Conservation (phyloP, 1,140 invertebrate genomes). For the Drosophila tsacasi region DNA sequence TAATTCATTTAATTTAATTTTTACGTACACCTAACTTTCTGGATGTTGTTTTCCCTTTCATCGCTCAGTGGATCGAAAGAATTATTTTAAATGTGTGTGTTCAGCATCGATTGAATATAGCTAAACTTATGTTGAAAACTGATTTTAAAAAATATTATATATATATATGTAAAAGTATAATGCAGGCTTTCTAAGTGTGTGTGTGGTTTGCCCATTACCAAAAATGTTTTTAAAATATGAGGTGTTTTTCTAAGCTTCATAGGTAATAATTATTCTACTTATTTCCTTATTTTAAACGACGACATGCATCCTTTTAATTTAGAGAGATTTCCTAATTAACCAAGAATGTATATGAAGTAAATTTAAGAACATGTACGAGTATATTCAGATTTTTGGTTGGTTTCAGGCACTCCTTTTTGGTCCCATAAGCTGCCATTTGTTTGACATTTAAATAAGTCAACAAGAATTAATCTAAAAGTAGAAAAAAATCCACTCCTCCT, state of each 20-base stretch:
- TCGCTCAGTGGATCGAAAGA: background rate
- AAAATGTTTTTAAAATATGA: background rate
- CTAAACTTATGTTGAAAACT: background rate
- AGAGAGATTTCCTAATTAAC: background rate
- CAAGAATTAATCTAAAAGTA: slow-evolving; percentile 61
- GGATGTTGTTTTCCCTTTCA: slow-evolving; percentile 42
- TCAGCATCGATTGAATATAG: no score
- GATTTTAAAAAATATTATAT: no score
- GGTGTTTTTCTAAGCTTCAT: no score
- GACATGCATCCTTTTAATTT: no score
- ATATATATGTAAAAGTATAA: no score
- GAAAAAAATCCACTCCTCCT: slow-evolving; percentile 5
- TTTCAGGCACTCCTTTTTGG: background rate
- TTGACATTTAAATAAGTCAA: slow-evolving; percentile 64
- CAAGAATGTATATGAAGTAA: background rate
- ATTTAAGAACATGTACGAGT: background rate
- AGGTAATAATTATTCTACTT: no score
- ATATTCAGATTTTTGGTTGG: background rate
- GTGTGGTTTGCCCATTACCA: background rate
- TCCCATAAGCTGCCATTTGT: slow-evolving; percentile 48
- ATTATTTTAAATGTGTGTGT: slow-evolving; percentile 15
- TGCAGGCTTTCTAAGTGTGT: slow-evolving; percentile 8
- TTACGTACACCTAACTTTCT: slow-evolving; percentile 33
- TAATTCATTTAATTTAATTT: slow-evolving; percentile 29
- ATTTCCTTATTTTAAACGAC: no score